Conservation (phyloP, 1,140 invertebrate genomes). For the Chlorops oryzae region DNA sequence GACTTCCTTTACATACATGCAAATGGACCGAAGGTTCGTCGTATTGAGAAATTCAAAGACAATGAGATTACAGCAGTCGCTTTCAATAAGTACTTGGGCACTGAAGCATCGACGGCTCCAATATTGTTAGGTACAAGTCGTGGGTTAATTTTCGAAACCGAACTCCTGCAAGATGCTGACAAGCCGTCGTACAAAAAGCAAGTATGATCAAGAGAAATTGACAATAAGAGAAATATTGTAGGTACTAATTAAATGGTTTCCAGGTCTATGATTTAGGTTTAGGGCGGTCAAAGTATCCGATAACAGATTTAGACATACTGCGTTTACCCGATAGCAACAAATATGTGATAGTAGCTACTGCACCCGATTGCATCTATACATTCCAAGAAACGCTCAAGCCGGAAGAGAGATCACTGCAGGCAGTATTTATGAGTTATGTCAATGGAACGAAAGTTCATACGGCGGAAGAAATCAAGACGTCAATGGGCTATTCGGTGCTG, state of each 20-base stretch:
- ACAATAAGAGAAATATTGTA: constrained; percentile 15
- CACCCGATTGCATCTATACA: constrained; percentile 75
- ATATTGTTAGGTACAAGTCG: constrained; percentile 86
- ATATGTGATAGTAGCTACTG: constrained; percentile 78
- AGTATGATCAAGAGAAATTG: no score
- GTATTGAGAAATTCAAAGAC: constrained; percentile 61
- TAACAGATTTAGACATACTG: constrained; percentile 82
- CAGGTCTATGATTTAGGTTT: constrained; percentile 83
- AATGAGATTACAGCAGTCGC: constrained; percentile 86
- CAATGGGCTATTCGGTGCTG: constrained; percentile 70
- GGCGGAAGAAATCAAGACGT: constrained; percentile 64
- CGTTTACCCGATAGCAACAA: constrained; percentile 62
- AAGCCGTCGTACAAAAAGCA: constrained; percentile 82
- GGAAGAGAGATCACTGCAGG: constrained; percentile 63
- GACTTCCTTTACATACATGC: constrained; percentile 76
- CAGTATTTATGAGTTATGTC: constrained; percentile 77
- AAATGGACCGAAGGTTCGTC: constrained; percentile 60
- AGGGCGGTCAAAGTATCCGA: constrained; percentile 61
- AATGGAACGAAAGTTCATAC: constrained; percentile 46
- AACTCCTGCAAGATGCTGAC: constrained; percentile 72
- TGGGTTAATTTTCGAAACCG: constrained; percentile 87
- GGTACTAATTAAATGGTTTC: constrained; percentile 16
- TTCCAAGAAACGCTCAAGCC: constrained; percentile 69
- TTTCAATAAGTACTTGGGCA: constrained; percentile 76
- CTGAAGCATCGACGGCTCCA: constrained; percentile 64